Evolutionary conservation across 2,113 vertebrate genomes (phyloP).

Genomic region (Emydura subglobosa): DNA sequence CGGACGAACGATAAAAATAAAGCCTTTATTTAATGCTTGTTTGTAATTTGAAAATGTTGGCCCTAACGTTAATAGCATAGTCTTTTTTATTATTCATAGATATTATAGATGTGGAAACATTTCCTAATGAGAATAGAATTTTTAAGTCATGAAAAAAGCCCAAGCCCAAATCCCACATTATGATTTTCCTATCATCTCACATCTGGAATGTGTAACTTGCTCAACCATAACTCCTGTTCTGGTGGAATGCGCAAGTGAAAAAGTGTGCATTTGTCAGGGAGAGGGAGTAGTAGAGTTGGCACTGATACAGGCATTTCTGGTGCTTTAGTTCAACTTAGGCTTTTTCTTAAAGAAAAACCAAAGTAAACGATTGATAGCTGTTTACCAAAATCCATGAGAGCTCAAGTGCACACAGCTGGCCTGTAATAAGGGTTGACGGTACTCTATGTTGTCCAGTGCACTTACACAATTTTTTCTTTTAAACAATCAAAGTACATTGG

Average conservation of each 20-base stretch:
- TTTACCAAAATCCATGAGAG: neutral
- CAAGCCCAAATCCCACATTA: constrained; percentile 29
- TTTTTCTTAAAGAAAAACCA: constrained; percentile 8
- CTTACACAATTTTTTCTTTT: neutral
- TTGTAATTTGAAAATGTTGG: constrained; percentile 53
- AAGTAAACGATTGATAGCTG: neutral
- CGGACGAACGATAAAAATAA: constrained; percentile 33
- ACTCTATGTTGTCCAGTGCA: constrained; percentile 13
- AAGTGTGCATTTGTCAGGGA: constrained; percentile 53
- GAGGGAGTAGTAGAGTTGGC: constrained; percentile 46
- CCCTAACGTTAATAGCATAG: neutral
- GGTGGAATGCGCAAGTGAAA: constrained; percentile 37
- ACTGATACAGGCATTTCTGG: constrained; percentile 19
- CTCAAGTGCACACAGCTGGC: constrained; percentile 23
- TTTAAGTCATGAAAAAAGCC: constrained; percentile 26
- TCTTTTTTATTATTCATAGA: constrained; percentile 18
- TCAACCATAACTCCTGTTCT: constrained; percentile 62
- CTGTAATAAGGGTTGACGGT: constrained; percentile 32
- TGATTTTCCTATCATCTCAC: constrained; percentile 62
- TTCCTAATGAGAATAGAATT: constrained; percentile 59
- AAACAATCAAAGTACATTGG: neutral
- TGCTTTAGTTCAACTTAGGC: neutral
- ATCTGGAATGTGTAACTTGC: constrained; percentile 69
- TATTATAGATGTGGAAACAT: constrained; percentile 69
- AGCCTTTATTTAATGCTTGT: constrained; percentile 22